A percentile compares a stretch with the other conserved stretches of the same genome.
Conservation (phyloP, 2,888 invertebrate genomes). For the Noctua janthe region DNA sequence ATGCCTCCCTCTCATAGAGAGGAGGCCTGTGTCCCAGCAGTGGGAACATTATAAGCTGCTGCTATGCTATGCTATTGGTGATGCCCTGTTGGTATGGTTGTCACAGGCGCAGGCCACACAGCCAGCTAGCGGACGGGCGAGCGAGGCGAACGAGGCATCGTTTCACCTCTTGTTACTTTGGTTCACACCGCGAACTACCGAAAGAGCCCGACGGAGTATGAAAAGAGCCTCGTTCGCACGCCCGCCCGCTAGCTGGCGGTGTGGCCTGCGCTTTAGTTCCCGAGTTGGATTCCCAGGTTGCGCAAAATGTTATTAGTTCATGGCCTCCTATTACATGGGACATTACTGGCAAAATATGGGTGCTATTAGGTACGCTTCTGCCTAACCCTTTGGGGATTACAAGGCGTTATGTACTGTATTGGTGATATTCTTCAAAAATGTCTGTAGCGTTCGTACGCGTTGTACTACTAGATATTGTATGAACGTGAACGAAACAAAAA, state of each 20-base stretch:
- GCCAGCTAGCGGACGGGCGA: no score
- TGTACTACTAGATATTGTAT: no score
- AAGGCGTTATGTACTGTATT: background rate
- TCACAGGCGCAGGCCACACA: background rate
- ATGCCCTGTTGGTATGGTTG: background rate
- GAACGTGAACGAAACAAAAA: background rate
- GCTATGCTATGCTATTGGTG: background rate
- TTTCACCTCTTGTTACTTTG: no score
- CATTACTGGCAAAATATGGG: background rate
- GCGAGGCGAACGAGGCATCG: no score
- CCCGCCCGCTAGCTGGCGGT: no score
- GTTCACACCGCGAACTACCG: no score
- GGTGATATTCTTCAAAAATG: background rate
- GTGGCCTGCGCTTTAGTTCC: background rate
- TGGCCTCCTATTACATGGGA: background rate
- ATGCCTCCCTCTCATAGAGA: no score
- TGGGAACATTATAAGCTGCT: no score
- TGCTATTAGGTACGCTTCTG: no score
- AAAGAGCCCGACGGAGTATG: no score
- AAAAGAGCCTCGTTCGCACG: no score
- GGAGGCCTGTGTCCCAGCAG: no score
- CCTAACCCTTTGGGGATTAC: background rate
- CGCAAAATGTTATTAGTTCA: background rate
- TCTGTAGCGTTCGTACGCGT: background rate
- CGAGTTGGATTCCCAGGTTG: background rate